phyloP scores from a whole-genome alignment of 2,113 vertebrate species.

The Eonycteris spelaea region DNA sequence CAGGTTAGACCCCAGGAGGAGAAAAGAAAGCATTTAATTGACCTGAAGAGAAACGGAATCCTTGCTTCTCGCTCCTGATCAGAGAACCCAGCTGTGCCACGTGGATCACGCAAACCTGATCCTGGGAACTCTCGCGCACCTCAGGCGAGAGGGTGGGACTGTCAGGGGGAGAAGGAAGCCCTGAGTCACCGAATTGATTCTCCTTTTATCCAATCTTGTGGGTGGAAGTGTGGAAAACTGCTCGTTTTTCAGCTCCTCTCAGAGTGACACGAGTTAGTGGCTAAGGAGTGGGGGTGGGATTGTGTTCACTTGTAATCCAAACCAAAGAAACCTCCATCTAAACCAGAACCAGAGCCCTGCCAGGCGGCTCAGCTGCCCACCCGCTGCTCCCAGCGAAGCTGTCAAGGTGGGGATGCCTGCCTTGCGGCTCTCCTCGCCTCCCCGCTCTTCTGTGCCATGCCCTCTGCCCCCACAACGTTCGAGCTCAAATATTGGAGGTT shows the following conservation, averaged over 20 bases:
- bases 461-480: background rate
- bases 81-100: background rate
- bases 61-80: background rate
- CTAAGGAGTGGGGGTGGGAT: constrained; percentile 21
- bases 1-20: background rate
- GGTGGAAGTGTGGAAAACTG: constrained; percentile 55
- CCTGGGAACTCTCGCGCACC: background rate
- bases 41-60: background rate
- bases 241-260: constrained; percentile 55
- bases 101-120: accelerated
- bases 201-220: constrained; percentile 63
- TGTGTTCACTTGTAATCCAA: constrained; percentile 49
- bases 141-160: background rate
- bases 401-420: background rate
- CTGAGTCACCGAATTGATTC: constrained; percentile 54
- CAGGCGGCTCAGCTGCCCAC: background rate
- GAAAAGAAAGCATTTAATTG: background rate
- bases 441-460: background rate
- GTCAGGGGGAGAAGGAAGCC: constrained; percentile 14
- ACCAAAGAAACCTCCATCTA: background rate
- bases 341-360: background rate
- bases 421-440: background rate
- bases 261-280: constrained; percentile 8
- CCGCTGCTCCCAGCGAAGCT: background rate
- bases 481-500: background rate